Base-by-base conservation (phyloP, 2,888 invertebrate genomes). In the Steinernema scapterisci region DNA sequence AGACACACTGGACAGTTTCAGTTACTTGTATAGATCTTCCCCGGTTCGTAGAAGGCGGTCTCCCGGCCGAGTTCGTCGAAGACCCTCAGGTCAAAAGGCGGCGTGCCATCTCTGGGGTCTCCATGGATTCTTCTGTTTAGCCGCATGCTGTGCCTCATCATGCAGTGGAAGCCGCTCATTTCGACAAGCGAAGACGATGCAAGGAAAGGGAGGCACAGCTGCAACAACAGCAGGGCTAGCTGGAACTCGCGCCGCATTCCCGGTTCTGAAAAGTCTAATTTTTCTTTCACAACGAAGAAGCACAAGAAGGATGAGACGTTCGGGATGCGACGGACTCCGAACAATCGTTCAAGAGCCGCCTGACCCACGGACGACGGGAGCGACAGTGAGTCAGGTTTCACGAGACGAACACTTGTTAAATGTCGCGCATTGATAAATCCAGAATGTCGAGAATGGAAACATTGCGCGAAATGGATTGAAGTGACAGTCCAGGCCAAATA, bases 1-100 rank as follows among this genome's bases (percentile, higher is more conserved):
- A n/a, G 27, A 11, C 11, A 27, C 16, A 27, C 25, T 19, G n/a
- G n/a, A n/a, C 13, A 31, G 27, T 63, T n/a, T n/a, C n/a, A n/a
- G n/a, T n/a, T 71, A 74, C 74, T 54, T n/a, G 74, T 74, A 44
- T 74, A 74, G 21, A 48, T 74, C 44, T 74, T 46, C 9, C 74
- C 74, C 23, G 74, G 71, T 27, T 71, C 74, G 31, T 74, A 74
- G 46, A 70, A 74, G 38, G 21, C 16, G 7, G 73, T 74, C 45
- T 74, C 44, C 21, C 44, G 71, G 0, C 74, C 74, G 45, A 63
- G 27, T 44, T 71, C 71, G 48, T 74, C 74, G n/a, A 71, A 45
- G 0, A 74, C 71, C 9, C 71, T 71, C 16, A 74, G 45, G 21
- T 74, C 74, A 25, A 74, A 74, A 0, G 74, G 74, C 1, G 74